Conservation (phyloP, 1,140 invertebrate species). For the Teleogryllus occipitalis region DNA sequence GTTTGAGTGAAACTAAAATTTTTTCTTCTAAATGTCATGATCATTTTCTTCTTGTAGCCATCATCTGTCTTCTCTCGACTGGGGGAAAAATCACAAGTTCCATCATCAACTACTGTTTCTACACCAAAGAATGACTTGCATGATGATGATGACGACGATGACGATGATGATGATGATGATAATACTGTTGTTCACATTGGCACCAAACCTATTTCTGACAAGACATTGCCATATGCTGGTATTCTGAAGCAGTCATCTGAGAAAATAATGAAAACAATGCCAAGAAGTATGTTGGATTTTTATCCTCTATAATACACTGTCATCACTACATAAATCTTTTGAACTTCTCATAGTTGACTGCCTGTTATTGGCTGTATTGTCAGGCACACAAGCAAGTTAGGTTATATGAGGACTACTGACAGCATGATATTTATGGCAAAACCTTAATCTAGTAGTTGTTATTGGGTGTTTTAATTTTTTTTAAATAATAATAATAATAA, state of each 20-base stretch:
- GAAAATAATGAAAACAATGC: neutral
- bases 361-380: no score
- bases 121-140: neutral
- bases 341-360: no score
- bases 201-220: neutral
- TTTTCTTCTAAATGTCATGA: neutral
- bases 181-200: neutral
- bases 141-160: neutral
- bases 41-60: neutral
- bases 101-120: slow-evolving; percentile 11
- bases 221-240: slow-evolving; percentile 16
- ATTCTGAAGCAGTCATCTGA: slow-evolving; percentile 1
- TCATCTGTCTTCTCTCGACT: slow-evolving; percentile 14
- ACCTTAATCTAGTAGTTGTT: no score
- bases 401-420: no score
- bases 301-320: no score
- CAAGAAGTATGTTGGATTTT: neutral
- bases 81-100: slow-evolving; percentile 15
- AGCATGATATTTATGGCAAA: no score
- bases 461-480: no score
- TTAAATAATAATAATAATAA: no score
- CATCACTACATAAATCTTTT: no score
- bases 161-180: neutral
- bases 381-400: no score
- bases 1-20: neutral